phyloP scores from a whole-genome alignment of 2,797 vertebrate genomes.

The Brotogeris chrysoptera region DNA sequence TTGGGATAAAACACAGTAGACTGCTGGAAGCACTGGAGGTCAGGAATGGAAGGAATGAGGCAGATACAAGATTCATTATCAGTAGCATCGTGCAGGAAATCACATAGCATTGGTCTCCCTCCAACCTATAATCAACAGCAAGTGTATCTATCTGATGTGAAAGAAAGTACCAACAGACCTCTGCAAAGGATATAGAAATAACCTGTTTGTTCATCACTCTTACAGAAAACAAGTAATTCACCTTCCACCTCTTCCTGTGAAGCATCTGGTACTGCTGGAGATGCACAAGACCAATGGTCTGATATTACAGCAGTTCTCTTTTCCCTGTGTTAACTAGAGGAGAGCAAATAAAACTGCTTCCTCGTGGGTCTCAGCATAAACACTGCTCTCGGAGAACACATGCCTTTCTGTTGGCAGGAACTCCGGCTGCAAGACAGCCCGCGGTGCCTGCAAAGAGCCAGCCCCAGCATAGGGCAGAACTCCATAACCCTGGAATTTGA shows the following conservation, averaged over 20 bases:
- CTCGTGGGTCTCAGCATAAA: not conserved
- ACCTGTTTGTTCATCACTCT: not conserved
- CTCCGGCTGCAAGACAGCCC: not conserved
- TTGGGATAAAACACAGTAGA: not conserved
- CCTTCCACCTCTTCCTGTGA: not conserved
- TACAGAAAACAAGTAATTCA: not conserved
- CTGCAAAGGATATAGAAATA: not conserved
- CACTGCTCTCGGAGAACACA: not conserved
- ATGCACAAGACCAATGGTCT: not conserved
- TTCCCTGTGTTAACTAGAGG: not conserved
- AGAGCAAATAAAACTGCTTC: not conserved
- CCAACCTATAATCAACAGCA: not conserved
- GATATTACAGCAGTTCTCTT: not conserved
- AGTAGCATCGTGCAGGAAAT: not conserved
- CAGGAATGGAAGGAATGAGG: not conserved
- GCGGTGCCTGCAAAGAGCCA: not conserved
- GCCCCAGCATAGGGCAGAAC: not conserved
- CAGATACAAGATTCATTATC: not conserved
- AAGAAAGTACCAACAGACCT: not conserved
- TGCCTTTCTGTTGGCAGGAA: not conserved
- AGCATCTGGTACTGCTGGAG: not conserved
- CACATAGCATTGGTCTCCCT: not conserved
- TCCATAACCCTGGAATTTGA: fast-evolving
- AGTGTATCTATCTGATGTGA: not conserved
- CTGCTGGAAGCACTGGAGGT: not conserved